A percentile compares a stretch with the other conserved stretches of the same genome.
phyloP scores from a whole-genome alignment of 64 coral and sea anemone species.

The Stichodactyla helianthus region DNA sequence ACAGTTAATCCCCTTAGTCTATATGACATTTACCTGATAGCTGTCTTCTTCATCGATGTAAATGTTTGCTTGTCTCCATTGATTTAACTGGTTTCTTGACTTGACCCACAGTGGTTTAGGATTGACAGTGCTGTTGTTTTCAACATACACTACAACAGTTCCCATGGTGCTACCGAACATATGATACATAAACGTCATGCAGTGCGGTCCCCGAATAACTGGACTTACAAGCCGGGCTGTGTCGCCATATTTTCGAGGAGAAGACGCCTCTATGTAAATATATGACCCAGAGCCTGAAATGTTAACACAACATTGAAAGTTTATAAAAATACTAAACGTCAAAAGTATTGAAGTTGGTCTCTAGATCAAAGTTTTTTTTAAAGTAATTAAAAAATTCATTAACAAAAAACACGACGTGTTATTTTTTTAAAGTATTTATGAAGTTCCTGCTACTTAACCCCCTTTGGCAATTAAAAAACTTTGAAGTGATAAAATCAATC shows the following conservation, averaged over 20 bases:
- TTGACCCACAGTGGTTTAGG: conserved; percentile 39
- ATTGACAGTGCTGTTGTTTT: not conserved
- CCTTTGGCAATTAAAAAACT: no score
- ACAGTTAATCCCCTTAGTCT: not conserved
- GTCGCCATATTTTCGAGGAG: conserved; percentile 16
- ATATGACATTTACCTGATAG: conserved; percentile 23
- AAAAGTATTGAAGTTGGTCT: no score
- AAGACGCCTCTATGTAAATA: conserved; percentile 33
- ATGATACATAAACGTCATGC: conserved; percentile 42
- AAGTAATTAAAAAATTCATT: no score
- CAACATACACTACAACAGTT: conserved; percentile 28
- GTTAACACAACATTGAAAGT: not conserved
- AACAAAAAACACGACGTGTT: no score
- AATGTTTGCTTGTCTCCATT: conserved; percentile 23
- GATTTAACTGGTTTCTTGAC: conserved; percentile 32
- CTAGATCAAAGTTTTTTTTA: no score
- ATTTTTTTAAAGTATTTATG: no score
- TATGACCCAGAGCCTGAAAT: conserved; percentile 43
- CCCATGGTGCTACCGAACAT: conserved; percentile 50
- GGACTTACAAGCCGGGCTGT: conserved; percentile 39
- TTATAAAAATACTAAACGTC: no score
- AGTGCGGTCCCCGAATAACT: conserved; percentile 26
- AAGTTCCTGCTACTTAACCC: no score
- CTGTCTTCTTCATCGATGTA: conserved; percentile 18
- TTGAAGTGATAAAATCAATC: no score